Evolutionary conservation across 2,888 invertebrate species (phyloP), one percentile per base, ranked within the genome.

Genomic region (Osedax frankpressi): DNA sequence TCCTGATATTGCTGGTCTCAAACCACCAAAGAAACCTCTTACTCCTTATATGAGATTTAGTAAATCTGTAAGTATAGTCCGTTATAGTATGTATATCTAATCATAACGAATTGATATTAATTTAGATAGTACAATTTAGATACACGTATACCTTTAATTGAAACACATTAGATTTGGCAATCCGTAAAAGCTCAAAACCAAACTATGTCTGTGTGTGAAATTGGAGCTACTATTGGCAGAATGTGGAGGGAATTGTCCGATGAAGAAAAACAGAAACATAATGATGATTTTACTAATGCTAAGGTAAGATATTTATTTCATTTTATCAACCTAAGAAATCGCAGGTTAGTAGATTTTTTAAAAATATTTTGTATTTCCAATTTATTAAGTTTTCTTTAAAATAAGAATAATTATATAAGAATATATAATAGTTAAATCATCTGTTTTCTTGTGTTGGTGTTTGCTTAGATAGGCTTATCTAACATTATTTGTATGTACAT

Each of bases 11-110:
- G 62, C 63, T 24, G 67, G 25, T 30, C 28, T 69, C 3, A 77
- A 77, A 63, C 78, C 78, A 14, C 78, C 78, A 29, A 77, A 77
- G 73, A 76, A 77, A 65, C 78, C 78, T 2, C 75, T 78, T 14
- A 78, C 78, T 11, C 78, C 78, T n/a, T 78, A 78, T 71, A 78
- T 78, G 78, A 68, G 78, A 62, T 78, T 78, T 73, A 78, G 78
- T 72, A 78, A 78, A 75, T 75, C 76, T 60, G 78, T 78, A 59
- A 77, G 77, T 77, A 30, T 14, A 24, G 11, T 60, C 6, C 44
- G 3, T 11, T 11, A 11, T 6, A 44, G 6, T 44, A 44, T 44
- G 6, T 44, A 44, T 44, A 44, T 44, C 19, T 19, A 44, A n/a
- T n/a, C n/a, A n/a, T n/a, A n/a, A n/a, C n/a, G n/a, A n/a, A n/a